Evolutionary conservation across 1,140 invertebrate species (phyloP).

Genomic region (Aplysia californica): DNA sequence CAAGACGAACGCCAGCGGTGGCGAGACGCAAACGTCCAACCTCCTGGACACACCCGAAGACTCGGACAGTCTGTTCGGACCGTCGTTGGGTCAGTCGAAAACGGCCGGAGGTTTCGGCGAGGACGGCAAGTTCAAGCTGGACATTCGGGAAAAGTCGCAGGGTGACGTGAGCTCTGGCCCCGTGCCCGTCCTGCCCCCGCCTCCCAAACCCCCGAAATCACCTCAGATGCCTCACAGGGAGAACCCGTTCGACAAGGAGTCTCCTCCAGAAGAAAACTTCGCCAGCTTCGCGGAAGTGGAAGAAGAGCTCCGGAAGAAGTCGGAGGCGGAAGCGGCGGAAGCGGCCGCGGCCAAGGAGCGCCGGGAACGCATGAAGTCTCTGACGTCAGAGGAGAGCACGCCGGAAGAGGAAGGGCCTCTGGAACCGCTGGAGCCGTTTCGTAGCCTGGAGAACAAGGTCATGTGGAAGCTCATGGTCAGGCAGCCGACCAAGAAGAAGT

Average conservation of each 20-base stretch:
- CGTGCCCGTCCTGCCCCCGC: slow-evolving; percentile 48
- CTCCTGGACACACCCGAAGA: background rate
- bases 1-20: background rate
- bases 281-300: slow-evolving; percentile 59
- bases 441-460: slow-evolving; percentile 81
- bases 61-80: background rate
- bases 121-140: slow-evolving; percentile 46
- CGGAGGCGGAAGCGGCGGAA: slow-evolving; percentile 39
- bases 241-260: slow-evolving; percentile 86
- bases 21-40: background rate
- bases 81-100: background rate
- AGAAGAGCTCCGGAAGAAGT: slow-evolving; percentile 33
- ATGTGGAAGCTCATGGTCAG: slow-evolving; percentile 97
- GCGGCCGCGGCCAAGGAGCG: slow-evolving; percentile 22
- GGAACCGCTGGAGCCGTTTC: slow-evolving; percentile 91
- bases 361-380: slow-evolving; percentile 38
- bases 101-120: background rate
- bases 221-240: slow-evolving; percentile 72
- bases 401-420: slow-evolving; percentile 93
- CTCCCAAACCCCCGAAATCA: slow-evolving; percentile 57
- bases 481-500: slow-evolving; percentile 98
- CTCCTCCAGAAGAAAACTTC: slow-evolving; percentile 61
- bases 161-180: slow-evolving; percentile 18
- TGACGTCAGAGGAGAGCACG: slow-evolving; percentile 72
- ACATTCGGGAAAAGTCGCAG: slow-evolving; percentile 44